Evolutionary conservation across 1,140 invertebrate species (phyloP).

Genomic region (Leucophenga varia): DNA sequence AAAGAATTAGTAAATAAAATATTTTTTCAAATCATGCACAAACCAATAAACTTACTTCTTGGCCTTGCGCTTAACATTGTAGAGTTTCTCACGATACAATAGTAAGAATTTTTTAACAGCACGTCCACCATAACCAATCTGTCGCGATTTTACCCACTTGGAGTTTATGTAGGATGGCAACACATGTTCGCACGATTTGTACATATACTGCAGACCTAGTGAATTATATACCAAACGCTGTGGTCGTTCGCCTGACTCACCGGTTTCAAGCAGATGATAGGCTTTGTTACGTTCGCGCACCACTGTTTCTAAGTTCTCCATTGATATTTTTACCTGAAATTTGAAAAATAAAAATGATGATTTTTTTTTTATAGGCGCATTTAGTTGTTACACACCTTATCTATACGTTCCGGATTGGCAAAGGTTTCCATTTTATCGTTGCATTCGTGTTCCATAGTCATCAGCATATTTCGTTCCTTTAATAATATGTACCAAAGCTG

Average conservation of each 20-base stretch:
- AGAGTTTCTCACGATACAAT: slow-evolving; percentile 67
- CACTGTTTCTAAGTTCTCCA: slow-evolving; percentile 91
- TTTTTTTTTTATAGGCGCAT: neutral
- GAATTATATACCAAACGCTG: slow-evolving; percentile 61
- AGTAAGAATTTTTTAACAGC: slow-evolving; percentile 67
- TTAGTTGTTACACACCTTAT: slow-evolving; percentile 70
- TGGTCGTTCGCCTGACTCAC: slow-evolving; percentile 76
- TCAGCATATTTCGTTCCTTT: slow-evolving; percentile 96
- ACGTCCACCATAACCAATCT: slow-evolving; percentile 53
- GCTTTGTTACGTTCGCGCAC: slow-evolving; percentile 91
- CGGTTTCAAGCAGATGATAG: slow-evolving; percentile 88
- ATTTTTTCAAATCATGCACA: neutral
- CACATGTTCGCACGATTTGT: slow-evolving; percentile 59
- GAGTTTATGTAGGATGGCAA: slow-evolving; percentile 64
- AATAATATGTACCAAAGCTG: slow-evolving; percentile 96
- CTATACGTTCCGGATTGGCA: slow-evolving; percentile 92
- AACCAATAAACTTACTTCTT: slow-evolving; percentile 56
- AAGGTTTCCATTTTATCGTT: slow-evolving; percentile 72
- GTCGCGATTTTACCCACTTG: slow-evolving; percentile 62
- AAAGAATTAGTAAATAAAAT: slow-evolving; percentile 8
- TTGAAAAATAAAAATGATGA: no score
- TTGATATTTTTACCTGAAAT: slow-evolving; percentile 77
- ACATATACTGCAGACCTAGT: slow-evolving; percentile 63
- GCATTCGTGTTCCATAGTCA: slow-evolving; percentile 92
- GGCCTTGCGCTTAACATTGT: slow-evolving; percentile 61